Evolutionary conservation across 1,140 invertebrate species (phyloP), one percentile per base, ranked within the genome.

Genomic region (Papilio polytes): DNA sequence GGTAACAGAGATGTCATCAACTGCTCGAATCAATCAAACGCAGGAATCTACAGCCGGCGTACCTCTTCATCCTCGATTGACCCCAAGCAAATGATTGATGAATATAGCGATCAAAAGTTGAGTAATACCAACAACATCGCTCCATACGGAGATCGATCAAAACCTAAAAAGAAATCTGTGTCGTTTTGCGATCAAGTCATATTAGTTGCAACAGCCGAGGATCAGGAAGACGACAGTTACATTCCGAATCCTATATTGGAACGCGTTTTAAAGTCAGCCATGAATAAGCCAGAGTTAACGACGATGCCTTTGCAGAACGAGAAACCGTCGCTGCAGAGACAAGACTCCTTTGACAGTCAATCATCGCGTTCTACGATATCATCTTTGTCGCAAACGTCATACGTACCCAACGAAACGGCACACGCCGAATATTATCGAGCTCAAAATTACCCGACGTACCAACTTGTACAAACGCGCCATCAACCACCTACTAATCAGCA

Each of bases 161-260:
- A 97, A 79, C 96, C 96, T 9, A 98, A 98, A 89, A 99, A 99
- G 96, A 99, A 99, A 91, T 98, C 98, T 85, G 98, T 99, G 1
- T 98, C 98, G 0, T 99, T 99, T 92, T 98, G 98, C 87, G 98
- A 99, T 90, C 98, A 98, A 94, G 98, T 99, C 0, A 98, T 98
- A 80, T 94, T 99, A 46, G 98, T 99, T 18, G 98, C 98, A 4
- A 98, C 98, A 20, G 98, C 98, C 0, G 98, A 98, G 87, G 98
- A 99, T 85, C 97, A 98, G 85, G 98, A 98, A 91, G 97, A 98
- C 79, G 98, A 98, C 79, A 97, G 97, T 85, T 98, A 98, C 85
- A 98, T 98, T 89, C 98, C 98, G 0, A 98, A 98, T 95, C 98
- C 98, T 15, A 98, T 99, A 84, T 92, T 98, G 81, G 98, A 98